Evolutionary conservation across 1,140 invertebrate genomes (phyloP).

Genomic region (Drosophila ohnishii): DNA sequence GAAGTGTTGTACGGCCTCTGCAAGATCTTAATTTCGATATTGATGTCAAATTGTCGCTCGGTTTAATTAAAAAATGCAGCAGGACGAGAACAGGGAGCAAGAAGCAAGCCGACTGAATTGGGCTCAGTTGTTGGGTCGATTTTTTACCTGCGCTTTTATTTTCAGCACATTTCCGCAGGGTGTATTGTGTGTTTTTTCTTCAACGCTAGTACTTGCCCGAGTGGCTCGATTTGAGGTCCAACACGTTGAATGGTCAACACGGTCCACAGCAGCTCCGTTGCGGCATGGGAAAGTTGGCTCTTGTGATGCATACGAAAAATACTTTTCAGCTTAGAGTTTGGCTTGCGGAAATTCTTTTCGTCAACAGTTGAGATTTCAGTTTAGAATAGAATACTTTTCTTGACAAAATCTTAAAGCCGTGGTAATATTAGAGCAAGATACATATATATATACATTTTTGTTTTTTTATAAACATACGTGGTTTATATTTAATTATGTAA

Average conservation of each 20-base stretch:
- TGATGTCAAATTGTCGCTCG: conserved; percentile 78
- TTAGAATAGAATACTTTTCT: background rate
- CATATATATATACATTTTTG: too few species aligned
- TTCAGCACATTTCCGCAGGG: conserved; percentile 24
- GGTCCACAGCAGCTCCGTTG: conserved; percentile 5
- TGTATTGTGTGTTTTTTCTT: conserved; percentile 3
- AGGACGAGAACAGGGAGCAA: conserved; percentile 7
- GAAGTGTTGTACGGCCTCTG: conserved; percentile 35
- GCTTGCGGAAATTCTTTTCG: background rate
- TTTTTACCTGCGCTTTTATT: conserved; percentile 28
- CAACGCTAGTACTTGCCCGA: background rate
- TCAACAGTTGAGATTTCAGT: background rate
- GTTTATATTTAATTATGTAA: background rate
- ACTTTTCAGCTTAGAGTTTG: conserved; percentile 5
- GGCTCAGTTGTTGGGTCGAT: conserved; percentile 16
- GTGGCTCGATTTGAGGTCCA: conserved; percentile 51
- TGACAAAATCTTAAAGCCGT: too few species aligned
- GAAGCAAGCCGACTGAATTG: conserved; percentile 17
- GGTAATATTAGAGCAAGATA: too few species aligned
- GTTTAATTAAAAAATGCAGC: conserved; percentile 75
- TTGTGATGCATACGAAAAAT: conserved; percentile 14
- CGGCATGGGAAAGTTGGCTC: conserved; percentile 19
- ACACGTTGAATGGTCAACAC: conserved; percentile 32
- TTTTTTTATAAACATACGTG: background rate
- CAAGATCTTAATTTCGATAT: conserved; percentile 81